phyloP scores from a whole-genome alignment of 2,797 vertebrate genomes.

The Aulostomus chinensis region DNA sequence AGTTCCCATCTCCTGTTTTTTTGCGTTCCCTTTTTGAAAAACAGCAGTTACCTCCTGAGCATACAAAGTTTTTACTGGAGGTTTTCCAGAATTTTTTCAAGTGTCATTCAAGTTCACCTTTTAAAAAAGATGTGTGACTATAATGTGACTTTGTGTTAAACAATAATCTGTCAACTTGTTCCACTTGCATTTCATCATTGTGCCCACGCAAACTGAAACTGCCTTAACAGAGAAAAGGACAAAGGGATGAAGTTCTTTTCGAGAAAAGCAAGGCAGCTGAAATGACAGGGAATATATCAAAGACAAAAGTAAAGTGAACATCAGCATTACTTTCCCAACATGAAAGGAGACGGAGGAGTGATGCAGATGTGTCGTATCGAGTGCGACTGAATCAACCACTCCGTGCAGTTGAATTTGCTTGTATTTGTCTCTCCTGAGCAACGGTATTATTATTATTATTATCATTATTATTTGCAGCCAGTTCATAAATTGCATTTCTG shows the following conservation, averaged over 20 bases:
- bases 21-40: no score
- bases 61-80: no score
- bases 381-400: slow-evolving; percentile 21
- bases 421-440: no score
- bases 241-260: slow-evolving; percentile 3
- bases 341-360: slow-evolving; percentile 37
- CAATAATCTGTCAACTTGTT: neutral
- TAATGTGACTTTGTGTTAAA: neutral
- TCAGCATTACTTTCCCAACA: slow-evolving; percentile 17
- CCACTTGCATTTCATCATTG: neutral
- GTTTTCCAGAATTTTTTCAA: no score
- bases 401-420: no score
- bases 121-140: no score
- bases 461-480: slow-evolving; percentile 26
- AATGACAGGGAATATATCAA: slow-evolving; percentile 41
- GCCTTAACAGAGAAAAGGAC: slow-evolving; percentile 10
- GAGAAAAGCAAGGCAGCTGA: slow-evolving; percentile 6
- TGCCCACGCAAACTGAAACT: slow-evolving; percentile 2
- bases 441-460: no score
- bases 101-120: no score
- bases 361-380: slow-evolving; percentile 17
- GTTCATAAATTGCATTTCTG: slow-evolving; percentile 15
- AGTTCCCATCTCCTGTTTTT: no score
- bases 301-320: slow-evolving; percentile 24
- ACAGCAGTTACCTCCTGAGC: no score